phyloP scores from a whole-genome alignment of 64 coral and sea anemone species.

The Astreopora myriophthalma region DNA sequence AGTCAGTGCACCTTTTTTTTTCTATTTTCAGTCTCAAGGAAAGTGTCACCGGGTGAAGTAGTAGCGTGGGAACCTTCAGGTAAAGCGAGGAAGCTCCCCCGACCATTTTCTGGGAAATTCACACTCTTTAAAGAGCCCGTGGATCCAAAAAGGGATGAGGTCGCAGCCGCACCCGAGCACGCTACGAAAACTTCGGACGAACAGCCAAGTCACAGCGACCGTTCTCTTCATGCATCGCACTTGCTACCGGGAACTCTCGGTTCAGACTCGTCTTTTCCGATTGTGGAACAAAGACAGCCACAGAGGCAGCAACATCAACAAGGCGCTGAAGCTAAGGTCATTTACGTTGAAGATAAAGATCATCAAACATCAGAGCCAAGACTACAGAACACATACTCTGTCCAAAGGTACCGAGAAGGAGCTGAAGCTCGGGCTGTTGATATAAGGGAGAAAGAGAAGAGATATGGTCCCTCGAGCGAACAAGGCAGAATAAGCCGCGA shows the following conservation, averaged over 20 bases:
- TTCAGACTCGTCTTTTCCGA: background rate
- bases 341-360: slow-evolving; percentile 5
- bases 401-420: background rate
- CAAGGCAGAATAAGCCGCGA: too few relatives aligned
- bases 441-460: background rate
- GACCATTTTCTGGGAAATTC: background rate
- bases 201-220: slow-evolving; percentile 29
- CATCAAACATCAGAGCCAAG: slow-evolving; percentile 1
- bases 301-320: too few relatives aligned
- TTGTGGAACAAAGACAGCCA: too few relatives aligned
- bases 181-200: background rate
- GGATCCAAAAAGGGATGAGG: background rate
- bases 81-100: background rate
- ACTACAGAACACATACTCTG: background rate
- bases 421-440: background rate
- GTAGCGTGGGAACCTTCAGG: background rate
- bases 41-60: slow-evolving; percentile 15
- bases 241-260: slow-evolving; percentile 56
- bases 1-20: too few relatives aligned
- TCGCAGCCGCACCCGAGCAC: background rate
- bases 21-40: background rate
- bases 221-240: slow-evolving; percentile 74
- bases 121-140: background rate
- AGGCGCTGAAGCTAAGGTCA: background rate
- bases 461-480: background rate